These are phyloP conservation scores for Dicaeum eximium DNA, from an alignment of 2,113 vertebrate species.

Conservation along the genomic window DNA sequence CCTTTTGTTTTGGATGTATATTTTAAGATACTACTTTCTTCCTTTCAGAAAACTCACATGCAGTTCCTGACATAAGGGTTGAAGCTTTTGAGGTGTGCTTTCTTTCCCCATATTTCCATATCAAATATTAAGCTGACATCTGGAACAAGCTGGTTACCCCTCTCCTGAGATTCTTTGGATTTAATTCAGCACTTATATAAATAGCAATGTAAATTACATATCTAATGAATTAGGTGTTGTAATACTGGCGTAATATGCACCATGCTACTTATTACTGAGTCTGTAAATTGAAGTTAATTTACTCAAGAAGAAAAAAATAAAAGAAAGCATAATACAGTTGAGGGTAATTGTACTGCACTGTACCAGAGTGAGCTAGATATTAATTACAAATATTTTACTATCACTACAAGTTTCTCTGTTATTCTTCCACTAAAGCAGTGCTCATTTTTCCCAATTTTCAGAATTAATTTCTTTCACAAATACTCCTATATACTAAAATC, in stretches of 20 bases:
- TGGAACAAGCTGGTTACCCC: not conserved
- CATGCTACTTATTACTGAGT: not conserved
- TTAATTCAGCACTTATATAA: slow-evolving; percentile 19
- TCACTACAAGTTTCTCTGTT: not conserved
- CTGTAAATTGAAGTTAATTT: slow-evolving; percentile 48
- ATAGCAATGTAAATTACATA: slow-evolving; percentile 22
- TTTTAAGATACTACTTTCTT: not conserved
- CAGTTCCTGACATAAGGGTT: not conserved
- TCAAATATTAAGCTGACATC: not conserved
- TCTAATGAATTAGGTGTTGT: not conserved
- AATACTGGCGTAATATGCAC: slow-evolving; percentile 12
- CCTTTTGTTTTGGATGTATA: not conserved
- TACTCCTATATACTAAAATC: not conserved
- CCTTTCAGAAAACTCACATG: not conserved
- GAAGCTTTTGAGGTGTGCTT: not conserved
- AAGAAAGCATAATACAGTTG: not conserved
- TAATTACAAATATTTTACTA: not conserved
- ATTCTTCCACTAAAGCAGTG: not conserved
- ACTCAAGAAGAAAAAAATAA: not conserved
- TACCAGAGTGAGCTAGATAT: not conserved
- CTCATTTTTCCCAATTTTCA: not conserved
- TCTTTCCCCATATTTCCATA: not conserved
- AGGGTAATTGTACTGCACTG: not conserved
- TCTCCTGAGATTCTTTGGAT: not conserved
- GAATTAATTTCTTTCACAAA: not conserved